Evolutionary conservation across 1,140 invertebrate genomes (phyloP).

Genomic region (Bathynomus jamesi): DNA sequence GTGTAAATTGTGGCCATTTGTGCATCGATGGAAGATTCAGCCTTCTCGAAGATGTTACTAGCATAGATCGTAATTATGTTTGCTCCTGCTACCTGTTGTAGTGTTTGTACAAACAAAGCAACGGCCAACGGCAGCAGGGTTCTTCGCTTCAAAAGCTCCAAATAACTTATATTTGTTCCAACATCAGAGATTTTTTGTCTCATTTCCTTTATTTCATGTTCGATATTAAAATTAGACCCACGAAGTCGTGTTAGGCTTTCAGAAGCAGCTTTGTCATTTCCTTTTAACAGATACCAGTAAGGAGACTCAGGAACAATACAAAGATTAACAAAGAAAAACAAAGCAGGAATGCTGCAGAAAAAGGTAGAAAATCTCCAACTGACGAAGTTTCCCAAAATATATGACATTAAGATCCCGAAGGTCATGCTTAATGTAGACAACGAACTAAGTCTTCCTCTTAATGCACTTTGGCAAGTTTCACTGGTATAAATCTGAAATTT

Average conservation of each 20-base stretch:
- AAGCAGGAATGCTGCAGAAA: neutral
- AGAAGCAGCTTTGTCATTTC: slow-evolving; percentile 2
- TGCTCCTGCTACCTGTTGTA: slow-evolving; percentile 19
- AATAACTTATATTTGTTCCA: slow-evolving; percentile 14
- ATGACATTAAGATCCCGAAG: slow-evolving; percentile 15
- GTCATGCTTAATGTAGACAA: slow-evolving; percentile 17
- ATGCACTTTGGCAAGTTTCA: neutral
- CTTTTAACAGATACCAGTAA: slow-evolving; percentile 20
- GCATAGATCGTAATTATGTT: slow-evolving; percentile 29
- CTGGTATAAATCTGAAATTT: neutral
- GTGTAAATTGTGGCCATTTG: slow-evolving; percentile 15
- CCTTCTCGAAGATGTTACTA: slow-evolving; percentile 18
- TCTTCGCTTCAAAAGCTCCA: slow-evolving; percentile 16
- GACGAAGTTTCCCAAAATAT: slow-evolving; percentile 4
- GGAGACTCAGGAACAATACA: slow-evolving; percentile 17
- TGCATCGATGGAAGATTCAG: slow-evolving; percentile 4
- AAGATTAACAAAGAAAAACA: neutral
- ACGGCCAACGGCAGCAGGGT: slow-evolving; percentile 20
- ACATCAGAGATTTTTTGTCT: slow-evolving; percentile 15
- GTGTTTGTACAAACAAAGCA: slow-evolving; percentile 19
- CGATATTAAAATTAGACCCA: slow-evolving; percentile 13
- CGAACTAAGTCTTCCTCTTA: slow-evolving; percentile 9
- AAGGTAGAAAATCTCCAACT: slow-evolving; percentile 20
- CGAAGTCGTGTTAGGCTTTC: slow-evolving; percentile 10
- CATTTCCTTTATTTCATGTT: slow-evolving; percentile 11